Conservation (phyloP, 2,113 vertebrate species). For the Rousettus leschenaultii region DNA sequence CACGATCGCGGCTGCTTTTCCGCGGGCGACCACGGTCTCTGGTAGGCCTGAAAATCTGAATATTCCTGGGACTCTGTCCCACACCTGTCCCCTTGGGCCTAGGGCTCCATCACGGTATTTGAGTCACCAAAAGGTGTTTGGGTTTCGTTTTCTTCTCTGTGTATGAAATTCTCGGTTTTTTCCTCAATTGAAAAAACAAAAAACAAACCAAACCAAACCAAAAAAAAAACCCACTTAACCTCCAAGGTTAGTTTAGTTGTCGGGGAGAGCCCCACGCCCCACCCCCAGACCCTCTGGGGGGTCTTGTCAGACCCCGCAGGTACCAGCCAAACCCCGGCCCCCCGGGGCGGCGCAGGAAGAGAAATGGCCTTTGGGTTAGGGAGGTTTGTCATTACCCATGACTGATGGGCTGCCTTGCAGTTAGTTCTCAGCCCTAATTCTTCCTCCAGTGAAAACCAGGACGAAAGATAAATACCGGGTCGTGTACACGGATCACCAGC, state of each 20-base stretch:
- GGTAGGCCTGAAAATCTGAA: not conserved
- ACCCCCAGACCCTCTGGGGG: not conserved
- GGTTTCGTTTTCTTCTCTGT: not conserved
- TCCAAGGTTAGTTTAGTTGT: not conserved
- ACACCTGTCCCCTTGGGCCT: not conserved
- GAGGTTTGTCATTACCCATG: conserved; percentile 63
- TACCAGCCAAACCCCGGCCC: conserved; percentile 15
- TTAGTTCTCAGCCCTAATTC: conserved; percentile 37
- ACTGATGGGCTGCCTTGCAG: conserved; percentile 50
- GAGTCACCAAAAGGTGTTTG: not conserved
- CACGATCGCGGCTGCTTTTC: not conserved
- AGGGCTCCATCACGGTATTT: not conserved
- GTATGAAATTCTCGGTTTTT: not conserved
- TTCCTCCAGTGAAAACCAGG: conserved; percentile 85
- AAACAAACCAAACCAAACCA: no score
- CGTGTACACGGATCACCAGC: conserved; percentile 88
- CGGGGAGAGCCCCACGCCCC: not conserved
- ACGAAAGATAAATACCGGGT: conserved; percentile 90
- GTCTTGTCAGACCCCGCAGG: conserved; percentile 41
- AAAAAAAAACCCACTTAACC: not conserved
- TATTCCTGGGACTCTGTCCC: not conserved
- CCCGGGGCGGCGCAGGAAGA: conserved; percentile 50
- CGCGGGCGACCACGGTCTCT: not conserved
- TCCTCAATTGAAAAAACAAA: not conserved
- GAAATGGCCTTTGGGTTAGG: conserved; percentile 61